phyloP scores from a whole-genome alignment of 2,888 invertebrate species.

The Desoria tigrina region DNA sequence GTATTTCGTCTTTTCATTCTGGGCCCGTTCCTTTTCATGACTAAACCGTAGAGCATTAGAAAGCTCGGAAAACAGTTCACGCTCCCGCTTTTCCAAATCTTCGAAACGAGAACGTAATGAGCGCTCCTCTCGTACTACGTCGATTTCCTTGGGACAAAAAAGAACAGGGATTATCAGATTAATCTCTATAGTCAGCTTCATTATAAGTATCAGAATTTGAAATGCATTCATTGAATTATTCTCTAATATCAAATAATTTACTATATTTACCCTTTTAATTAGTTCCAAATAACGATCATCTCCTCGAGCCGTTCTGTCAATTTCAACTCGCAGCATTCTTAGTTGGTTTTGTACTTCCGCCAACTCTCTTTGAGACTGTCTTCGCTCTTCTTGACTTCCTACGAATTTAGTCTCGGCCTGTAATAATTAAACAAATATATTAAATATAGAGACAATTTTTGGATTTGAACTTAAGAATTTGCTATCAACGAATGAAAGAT shows the following conservation, averaged over 20 bases:
- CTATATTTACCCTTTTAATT: constrained; percentile 64
- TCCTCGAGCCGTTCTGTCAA: constrained; percentile 74
- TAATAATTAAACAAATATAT: too few relatives aligned
- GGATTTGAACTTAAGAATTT: background rate
- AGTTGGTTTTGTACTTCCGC: constrained; percentile 66
- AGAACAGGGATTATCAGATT: constrained; percentile 15
- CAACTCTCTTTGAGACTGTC: constrained; percentile 66
- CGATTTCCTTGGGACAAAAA: constrained; percentile 62
- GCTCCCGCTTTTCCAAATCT: constrained; percentile 71
- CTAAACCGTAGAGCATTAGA: constrained; percentile 75
- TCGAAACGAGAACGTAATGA: constrained; percentile 64
- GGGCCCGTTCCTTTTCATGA: constrained; percentile 78
- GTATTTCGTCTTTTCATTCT: constrained; percentile 81
- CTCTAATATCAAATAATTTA: too few relatives aligned
- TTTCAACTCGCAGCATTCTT: constrained; percentile 71
- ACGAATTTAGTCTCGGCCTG: constrained; percentile 66
- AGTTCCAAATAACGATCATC: constrained; percentile 74
- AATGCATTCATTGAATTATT: too few relatives aligned
- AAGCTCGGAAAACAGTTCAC: constrained; percentile 71
- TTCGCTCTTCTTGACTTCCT: constrained; percentile 66
- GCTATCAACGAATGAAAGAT: background rate
- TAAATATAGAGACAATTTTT: background rate
- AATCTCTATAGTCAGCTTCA: background rate
- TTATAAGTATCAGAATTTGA: background rate
- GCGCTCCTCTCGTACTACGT: constrained; percentile 60